Conservation (phyloP, 2,888 invertebrate species). For the Tortrix viridana region DNA sequence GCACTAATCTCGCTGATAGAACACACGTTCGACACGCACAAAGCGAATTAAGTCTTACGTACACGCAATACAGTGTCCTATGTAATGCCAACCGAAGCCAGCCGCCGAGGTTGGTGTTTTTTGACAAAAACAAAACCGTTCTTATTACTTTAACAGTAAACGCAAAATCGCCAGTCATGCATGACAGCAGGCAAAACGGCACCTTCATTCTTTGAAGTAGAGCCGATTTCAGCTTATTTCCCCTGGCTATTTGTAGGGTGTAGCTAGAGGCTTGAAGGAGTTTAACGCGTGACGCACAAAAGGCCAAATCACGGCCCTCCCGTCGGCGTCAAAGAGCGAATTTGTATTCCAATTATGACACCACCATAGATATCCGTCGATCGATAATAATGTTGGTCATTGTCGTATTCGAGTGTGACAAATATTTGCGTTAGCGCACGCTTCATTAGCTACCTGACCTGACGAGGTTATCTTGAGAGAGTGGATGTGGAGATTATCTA, state of each 20-base stretch:
- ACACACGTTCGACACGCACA: slow-evolving; percentile 41
- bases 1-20: slow-evolving; percentile 70
- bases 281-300: slow-evolving; percentile 82
- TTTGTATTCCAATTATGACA: slow-evolving; percentile 83
- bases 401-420: slow-evolving; percentile 15
- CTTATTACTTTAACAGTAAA: slow-evolving; percentile 69
- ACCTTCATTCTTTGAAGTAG: slow-evolving; percentile 46
- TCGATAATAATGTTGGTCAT: slow-evolving; percentile 52
- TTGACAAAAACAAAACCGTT: slow-evolving; percentile 63
- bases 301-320: slow-evolving; percentile 81
- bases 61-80: slow-evolving; percentile 44
- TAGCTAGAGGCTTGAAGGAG: slow-evolving; percentile 76
- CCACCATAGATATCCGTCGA: slow-evolving; percentile 54
- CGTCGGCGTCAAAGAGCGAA: slow-evolving; percentile 76
- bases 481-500: slow-evolving; percentile 2
- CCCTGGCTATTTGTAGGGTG: slow-evolving; percentile 54
- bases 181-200: slow-evolving; percentile 40
- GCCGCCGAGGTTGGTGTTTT: slow-evolving; percentile 40
- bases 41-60: slow-evolving; percentile 52
- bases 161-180: slow-evolving; percentile 62
- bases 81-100: slow-evolving; percentile 14
- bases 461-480: background rate
- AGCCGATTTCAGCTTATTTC: slow-evolving; percentile 53
- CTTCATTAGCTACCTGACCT: background rate
- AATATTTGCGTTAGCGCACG: too few species aligned